These are phyloP conservation scores for Pitangus sulphuratus DNA, from an alignment of 2,797 vertebrate species.

Conservation along the genomic window DNA sequence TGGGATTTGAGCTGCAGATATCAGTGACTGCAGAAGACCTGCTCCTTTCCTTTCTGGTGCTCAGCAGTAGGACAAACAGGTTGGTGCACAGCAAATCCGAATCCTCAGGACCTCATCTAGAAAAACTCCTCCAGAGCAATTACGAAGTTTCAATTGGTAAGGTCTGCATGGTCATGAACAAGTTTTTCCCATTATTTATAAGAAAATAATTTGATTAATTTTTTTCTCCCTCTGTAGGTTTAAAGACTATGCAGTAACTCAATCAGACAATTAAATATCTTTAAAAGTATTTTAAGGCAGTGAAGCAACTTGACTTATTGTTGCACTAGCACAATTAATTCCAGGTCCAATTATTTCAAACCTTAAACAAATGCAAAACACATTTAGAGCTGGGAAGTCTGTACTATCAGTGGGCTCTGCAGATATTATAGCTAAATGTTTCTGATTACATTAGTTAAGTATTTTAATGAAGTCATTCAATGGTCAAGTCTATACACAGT, in stretches of 20 bases:
- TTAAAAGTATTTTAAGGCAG: constrained; percentile 16
- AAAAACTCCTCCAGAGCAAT: not conserved
- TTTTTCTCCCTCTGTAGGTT: not conserved
- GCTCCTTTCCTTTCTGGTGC: not conserved
- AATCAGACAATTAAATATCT: not conserved
- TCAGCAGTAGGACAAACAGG: not conserved
- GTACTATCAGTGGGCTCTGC: constrained; percentile 2
- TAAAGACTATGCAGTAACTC: constrained; percentile 3
- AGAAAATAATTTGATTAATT: constrained; percentile 11
- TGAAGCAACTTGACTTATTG: not conserved
- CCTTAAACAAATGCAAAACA: constrained; percentile 56
- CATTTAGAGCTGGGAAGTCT: not conserved
- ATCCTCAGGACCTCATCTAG: not conserved
- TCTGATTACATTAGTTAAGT: constrained; percentile 38
- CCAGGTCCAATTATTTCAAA: constrained; percentile 47
- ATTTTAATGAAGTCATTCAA: constrained; percentile 37
- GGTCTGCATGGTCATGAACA: not conserved
- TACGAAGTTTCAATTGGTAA: not conserved
- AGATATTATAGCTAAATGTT: constrained; percentile 36
- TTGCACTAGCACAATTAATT: constrained; percentile 1
- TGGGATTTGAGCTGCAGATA: not conserved
- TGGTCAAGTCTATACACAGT: not conserved
- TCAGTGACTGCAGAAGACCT: not conserved
- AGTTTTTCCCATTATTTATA: not conserved
- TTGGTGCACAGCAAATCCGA: not conserved